A percentile compares a stretch with the other conserved stretches of the same genome.
Evolutionary conservation across 2,888 invertebrate species (phyloP).

Genomic region (Deilephila elpenor): DNA sequence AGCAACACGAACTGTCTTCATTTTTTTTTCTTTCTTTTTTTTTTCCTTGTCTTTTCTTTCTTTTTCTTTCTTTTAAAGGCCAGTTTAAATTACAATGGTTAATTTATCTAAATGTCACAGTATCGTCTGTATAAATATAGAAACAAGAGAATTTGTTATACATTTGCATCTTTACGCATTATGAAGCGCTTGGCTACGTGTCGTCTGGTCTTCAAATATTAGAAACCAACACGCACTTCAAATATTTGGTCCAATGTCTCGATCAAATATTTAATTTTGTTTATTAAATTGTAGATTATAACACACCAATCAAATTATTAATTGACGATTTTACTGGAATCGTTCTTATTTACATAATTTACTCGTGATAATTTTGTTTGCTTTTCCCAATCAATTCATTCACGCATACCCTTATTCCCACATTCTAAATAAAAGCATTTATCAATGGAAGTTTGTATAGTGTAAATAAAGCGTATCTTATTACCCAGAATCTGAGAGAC

Average conservation of each 20-base stretch:
- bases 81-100: too few species aligned
- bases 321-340: background rate
- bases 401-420: slow-evolving; percentile 46
- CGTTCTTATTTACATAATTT: background rate
- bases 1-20: too few species aligned
- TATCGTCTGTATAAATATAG: too few species aligned
- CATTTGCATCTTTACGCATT: background rate
- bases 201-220: background rate
- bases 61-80: too few species aligned
- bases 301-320: background rate
- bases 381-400: slow-evolving; percentile 5
- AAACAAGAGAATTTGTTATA: background rate
- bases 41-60: too few species aligned
- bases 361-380: slow-evolving; percentile 1
- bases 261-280: background rate
- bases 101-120: too few species aligned
- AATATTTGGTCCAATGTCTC: background rate
- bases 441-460: slow-evolving; percentile 22
- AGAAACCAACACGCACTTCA: background rate
- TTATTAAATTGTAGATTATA: background rate
- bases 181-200: background rate
- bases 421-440: slow-evolving; percentile 42
- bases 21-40: too few species aligned
- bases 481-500: background rate
- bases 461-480: slow-evolving; percentile 7